Evolutionary conservation across 2,888 invertebrate genomes (phyloP), one percentile per base, ranked within the genome.

Genomic region (Punctoribates punctum): DNA sequence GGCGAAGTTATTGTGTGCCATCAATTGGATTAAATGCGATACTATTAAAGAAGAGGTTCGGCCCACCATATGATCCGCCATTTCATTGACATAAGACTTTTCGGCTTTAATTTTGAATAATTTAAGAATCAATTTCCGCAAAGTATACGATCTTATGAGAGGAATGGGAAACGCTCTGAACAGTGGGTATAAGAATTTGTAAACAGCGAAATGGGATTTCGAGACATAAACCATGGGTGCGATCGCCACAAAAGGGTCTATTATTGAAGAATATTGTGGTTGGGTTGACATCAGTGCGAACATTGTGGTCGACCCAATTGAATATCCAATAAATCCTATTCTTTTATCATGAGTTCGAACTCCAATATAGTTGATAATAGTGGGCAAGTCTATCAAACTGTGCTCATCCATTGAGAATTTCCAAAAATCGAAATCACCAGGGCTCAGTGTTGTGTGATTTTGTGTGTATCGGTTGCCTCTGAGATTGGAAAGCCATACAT

Each of bases 401-500:
- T 6, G 23, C 34, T 57, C 84, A 80, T 86, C 85, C 83, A 84
- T 86, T 74, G 84, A 83, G 78, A 82, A 85, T 42, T 81, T 81
- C 86, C 86, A 86, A 80, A 85, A 86, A 34, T 82, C 79, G 3
- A 81, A 77, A 17, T 81, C 79, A 2, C 4, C 6, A 27, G 54
- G 15, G 8, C 20, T 20, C 4, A 54, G 9, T 54, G 54, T 29
- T 5, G 25, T 13, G 25, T 86, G 86, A 57, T 48, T 48, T 54
- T 80, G 80, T 27, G 83, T 82, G 79, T 86, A 86, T 3, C 82
- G 83, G 80, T 85, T 86, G 27, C 86, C 86, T 23, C 86, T 81
- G 57, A 83, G 82, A 80, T 86, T 87, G 0, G 85, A 85, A 73
- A 86, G 77, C 86, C 86, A 86, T 23, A 86, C 86, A 80, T 86